Evolutionary conservation across 2,113 vertebrate species (phyloP), one percentile per base, ranked within the genome.

Genomic region (Dasypus novemcinctus): DNA sequence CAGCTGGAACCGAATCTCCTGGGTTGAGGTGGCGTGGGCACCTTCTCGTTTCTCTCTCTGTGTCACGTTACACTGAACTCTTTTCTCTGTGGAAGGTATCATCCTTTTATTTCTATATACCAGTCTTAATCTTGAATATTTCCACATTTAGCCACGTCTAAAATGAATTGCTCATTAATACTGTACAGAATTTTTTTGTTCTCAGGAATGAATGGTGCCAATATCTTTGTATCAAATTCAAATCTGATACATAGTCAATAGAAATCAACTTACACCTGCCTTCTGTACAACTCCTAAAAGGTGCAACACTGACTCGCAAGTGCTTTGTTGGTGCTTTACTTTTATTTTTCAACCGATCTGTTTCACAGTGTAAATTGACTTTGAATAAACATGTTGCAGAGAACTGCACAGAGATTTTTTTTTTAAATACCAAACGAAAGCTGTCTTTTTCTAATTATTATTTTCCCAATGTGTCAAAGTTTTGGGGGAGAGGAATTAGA

Each of bases 381-480:
- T 68, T 78, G 82, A 78, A 72, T 80, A 61, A 92, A 80, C 4
- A 2, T 15, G 23, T 86, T 81, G 84, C 82, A 43, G 61, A 91
- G 49, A 71, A 76, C 80, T 69, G n/a, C 54, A 38, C 63, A 83
- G 9, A 80, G 31, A 9, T 31, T 59, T 59, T 59, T 18, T 59
- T 59, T 59, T 59, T 59, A 91, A 49, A 27, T 2, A 13, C 4
- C 36, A 66, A 97, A 87, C 5, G 1, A 10, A 54, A 54, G 61
- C 80, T 90, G 96, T 33, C 31, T 3, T 31, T 92, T 64, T 81
- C n/a, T n/a, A n/a, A 27, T 92, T 27, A 69, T 36, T 36, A 7
- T 27, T 54, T 88, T 54, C 31, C 43, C 93, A 27, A 71, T 93
- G 46, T 41, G 33, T 90, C 14, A 84, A 85, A 69, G 81, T 93